Evolutionary conservation across 1,140 invertebrate species (phyloP), one percentile per base, ranked within the genome.

Genomic region (Coboldia fuscipes): DNA sequence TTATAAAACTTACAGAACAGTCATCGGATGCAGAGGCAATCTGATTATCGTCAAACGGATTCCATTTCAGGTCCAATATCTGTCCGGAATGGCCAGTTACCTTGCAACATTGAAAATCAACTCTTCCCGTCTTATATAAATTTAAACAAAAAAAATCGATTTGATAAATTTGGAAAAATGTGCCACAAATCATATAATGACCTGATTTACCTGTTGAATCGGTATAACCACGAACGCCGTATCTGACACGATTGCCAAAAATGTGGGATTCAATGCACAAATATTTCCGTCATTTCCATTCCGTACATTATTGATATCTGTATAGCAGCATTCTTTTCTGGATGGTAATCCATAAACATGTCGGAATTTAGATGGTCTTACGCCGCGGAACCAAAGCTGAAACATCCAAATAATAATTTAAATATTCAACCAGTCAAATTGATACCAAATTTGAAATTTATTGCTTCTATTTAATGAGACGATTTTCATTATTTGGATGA

Each of bases 11-110:
- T 63, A 84, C 76, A 37, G 80, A 83, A 52, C 77, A 81, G 55
- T 96, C 90, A 56, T 96, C 90, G 23, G 85, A 90, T 52, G 77
- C 82, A 13, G 84, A 90, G 16, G 90, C 90, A 45, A 97, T 93
- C 42, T 94, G 71, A 57, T 94, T 86, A 58, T 96, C 89, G 51
- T 89, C 86, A 59, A 88, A 88, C 30, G 82, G 82, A 57, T 84
- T 84, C 79, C 79, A 88, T 56, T 84, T 84, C 39, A 86, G 75
- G 54, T 86, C 81, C 37, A 83, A 57, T 37, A 86, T 78, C 4
- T 77, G 78, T 26, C 80, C 80, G 32, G 70, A 66, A 56, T 86
- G 81, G 21, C 81, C 81, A 13, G 76, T 78, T 28, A 85, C 77
- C 45, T 73, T 66, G 44, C 70, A 75, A 4, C 70, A 68, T 48